A percentile compares a stretch with the other conserved stretches of the same genome.
Evolutionary conservation across 64 coral and sea anemone species (phyloP).

Genomic region (Porites australiensis): DNA sequence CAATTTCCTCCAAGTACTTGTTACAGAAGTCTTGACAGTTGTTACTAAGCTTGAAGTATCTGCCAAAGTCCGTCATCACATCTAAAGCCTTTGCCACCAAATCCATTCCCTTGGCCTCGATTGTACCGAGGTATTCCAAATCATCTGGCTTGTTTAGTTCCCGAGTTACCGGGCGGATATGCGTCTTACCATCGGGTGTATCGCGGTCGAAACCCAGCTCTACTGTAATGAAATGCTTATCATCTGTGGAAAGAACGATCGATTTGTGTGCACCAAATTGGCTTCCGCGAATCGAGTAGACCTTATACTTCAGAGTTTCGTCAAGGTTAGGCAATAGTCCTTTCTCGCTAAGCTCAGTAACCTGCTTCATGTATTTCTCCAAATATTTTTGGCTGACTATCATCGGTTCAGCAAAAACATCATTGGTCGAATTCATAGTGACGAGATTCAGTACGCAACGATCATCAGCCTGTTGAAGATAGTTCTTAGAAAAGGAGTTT

Average conservation of each 20-base stretch:
- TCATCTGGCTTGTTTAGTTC: conserved; percentile 4
- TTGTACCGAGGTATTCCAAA: conserved; percentile 32
- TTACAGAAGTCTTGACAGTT: conserved; percentile 89
- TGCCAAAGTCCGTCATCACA: conserved; percentile 68
- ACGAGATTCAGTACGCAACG: too few species aligned
- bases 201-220: conserved; percentile 67
- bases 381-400: not conserved
- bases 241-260: conserved; percentile 60
- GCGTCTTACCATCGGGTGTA: not conserved
- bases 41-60: conserved; percentile 76
- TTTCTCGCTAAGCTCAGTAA: conserved; percentile 17
- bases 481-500: too few species aligned
- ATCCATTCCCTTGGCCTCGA: conserved; percentile 12
- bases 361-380: not conserved
- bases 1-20: conserved; percentile 57
- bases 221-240: conserved; percentile 54
- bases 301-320: not conserved
- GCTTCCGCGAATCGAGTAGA: conserved; percentile 40
- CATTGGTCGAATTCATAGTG: not conserved
- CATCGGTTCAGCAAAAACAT: conserved; percentile 55
- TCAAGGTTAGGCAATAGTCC: conserved; percentile 10
- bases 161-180: conserved; percentile 21
- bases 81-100: conserved; percentile 63
- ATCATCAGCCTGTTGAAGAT: not conserved
- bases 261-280: conserved; percentile 44